Conservation (phyloP, 2,888 invertebrate species). For the Hirudinaria manillensis region DNA sequence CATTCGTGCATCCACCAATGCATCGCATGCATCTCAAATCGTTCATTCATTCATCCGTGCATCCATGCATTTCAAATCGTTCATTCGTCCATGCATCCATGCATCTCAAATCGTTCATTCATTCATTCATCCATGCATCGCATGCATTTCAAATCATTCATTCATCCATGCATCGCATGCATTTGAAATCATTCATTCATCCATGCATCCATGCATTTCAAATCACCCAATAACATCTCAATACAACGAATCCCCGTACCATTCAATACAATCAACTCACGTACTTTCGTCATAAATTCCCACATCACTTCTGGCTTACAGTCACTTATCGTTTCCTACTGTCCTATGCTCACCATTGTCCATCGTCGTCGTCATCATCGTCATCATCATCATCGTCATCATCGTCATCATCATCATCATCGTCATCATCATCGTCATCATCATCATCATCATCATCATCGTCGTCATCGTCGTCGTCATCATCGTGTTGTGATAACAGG, state of each 20-base stretch:
- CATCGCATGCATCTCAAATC: too few relatives aligned
- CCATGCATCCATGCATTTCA: constrained; percentile 9
- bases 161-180: too few relatives aligned
- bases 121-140: background rate
- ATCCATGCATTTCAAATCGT: too few relatives aligned
- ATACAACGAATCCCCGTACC: background rate
- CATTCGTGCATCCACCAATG: too few relatives aligned
- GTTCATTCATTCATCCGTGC: too few relatives aligned
- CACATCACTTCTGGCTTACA: background rate
- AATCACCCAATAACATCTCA: background rate
- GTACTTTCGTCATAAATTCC: constrained; percentile 18
- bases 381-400: constrained; percentile 31
- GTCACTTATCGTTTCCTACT: constrained; percentile 4
- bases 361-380: constrained; percentile 31
- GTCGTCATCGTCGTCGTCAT: constrained; percentile 20
- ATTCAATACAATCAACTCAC: background rate
- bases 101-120: background rate
- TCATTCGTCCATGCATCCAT: too few relatives aligned
- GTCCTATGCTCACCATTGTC: background rate
- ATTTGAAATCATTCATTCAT: background rate
- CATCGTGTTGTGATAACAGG: constrained; percentile 18
- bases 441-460: constrained; percentile 27
- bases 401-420: constrained; percentile 26
- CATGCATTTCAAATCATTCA: too few relatives aligned
- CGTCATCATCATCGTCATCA: constrained; percentile 25